Evolutionary conservation across 2,113 vertebrate species (phyloP).

Genomic region (Bothrops jararaca): DNA sequence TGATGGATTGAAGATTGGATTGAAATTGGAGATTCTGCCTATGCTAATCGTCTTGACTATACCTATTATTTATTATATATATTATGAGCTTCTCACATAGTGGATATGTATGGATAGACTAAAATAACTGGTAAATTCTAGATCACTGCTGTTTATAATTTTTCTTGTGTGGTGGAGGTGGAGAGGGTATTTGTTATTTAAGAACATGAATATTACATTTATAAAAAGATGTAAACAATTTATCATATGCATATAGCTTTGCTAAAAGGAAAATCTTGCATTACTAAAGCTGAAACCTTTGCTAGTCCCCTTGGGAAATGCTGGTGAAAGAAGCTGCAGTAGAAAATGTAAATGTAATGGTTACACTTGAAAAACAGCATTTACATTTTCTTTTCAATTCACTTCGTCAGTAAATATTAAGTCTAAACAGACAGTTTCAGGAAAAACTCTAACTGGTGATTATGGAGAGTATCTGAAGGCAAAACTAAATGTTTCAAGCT

Average conservation of each 20-base stretch:
- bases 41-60: not conserved
- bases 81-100: not conserved
- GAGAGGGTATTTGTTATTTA: not conserved
- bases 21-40: not conserved
- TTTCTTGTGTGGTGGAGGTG: not conserved
- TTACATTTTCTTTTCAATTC: not conserved
- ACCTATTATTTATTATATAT: not conserved
- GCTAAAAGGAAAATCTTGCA: not conserved
- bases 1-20: not conserved
- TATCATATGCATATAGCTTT: not conserved
- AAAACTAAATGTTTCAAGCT: not conserved
- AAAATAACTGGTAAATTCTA: not conserved
- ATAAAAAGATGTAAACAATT: not conserved
- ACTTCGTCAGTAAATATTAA: not conserved
- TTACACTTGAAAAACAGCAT: not conserved
- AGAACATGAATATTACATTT: not conserved
- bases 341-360: not conserved
- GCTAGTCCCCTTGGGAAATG: fast-evolving
- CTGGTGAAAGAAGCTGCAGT: not conserved
- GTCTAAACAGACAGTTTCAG: not conserved
- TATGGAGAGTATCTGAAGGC: not conserved
- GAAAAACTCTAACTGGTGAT: not conserved
- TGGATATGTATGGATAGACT: not conserved
- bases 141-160: not conserved
- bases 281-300: not conserved